phyloP scores from a whole-genome alignment of 2,113 vertebrate species.

The Sitta europaea region DNA sequence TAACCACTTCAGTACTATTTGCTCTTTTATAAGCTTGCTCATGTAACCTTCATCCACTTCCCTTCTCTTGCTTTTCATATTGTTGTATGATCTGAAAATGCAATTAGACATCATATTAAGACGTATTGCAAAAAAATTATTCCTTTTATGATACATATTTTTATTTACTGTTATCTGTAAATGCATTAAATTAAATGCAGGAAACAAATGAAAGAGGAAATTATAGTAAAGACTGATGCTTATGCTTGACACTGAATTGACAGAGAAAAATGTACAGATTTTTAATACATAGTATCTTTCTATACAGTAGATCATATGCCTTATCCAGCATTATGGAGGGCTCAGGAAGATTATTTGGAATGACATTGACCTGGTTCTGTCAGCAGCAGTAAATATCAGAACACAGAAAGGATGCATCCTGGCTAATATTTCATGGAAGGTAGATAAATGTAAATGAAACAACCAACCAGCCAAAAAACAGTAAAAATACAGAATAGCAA shows the following conservation, averaged over 20 bases:
- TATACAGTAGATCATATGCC: not conserved
- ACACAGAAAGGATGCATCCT: not conserved
- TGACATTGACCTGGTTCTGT: constrained; percentile 48
- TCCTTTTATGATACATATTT: not conserved
- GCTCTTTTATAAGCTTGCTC: not conserved
- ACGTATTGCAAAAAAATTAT: not conserved
- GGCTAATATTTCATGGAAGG: not conserved
- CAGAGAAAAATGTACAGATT: not conserved
- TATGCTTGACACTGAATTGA: not conserved
- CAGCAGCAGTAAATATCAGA: constrained; percentile 20
- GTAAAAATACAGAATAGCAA: not conserved
- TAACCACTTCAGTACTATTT: not conserved
- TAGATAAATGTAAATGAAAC: not conserved
- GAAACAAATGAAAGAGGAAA: not conserved
- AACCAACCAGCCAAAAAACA: not conserved
- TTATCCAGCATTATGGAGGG: not conserved
- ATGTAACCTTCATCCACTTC: not conserved
- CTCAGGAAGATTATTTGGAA: constrained; percentile 8
- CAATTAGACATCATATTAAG: not conserved
- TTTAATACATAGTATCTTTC: not conserved
- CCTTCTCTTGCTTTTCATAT: not conserved
- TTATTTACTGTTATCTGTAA: not conserved
- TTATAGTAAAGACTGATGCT: not conserved
- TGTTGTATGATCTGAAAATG: not conserved
- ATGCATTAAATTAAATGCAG: not conserved